These are phyloP conservation scores for Neomonachus schauinslandi DNA, from an alignment of 2,113 vertebrate species.

Conservation along the genomic window DNA sequence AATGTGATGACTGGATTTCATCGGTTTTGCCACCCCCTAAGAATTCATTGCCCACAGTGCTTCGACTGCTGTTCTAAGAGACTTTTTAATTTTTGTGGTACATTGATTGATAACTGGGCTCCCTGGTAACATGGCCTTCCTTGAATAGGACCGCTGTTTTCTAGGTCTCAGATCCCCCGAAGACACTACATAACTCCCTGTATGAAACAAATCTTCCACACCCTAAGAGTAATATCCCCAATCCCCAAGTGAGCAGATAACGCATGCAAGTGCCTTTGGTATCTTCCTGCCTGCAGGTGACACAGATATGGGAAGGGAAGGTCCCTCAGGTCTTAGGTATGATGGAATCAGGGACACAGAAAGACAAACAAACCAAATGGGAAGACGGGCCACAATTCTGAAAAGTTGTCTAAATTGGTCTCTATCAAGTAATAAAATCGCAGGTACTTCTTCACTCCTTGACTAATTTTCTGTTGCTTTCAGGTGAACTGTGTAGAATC, in stretches of 20 bases:
- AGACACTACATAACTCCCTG: constrained; percentile 79
- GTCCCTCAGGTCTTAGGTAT: constrained; percentile 13
- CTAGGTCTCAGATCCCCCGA: constrained; percentile 81
- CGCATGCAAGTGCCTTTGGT: constrained; percentile 34
- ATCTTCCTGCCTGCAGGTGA: constrained; percentile 60
- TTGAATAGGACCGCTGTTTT: constrained; percentile 81
- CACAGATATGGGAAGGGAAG: constrained; percentile 15
- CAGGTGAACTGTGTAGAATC: constrained; percentile 45
- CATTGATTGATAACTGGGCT: constrained; percentile 80
- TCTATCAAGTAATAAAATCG: constrained; percentile 38
- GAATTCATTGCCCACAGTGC: constrained; percentile 82
- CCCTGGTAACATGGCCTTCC: constrained; percentile 80
- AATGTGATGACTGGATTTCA: constrained; percentile 82
- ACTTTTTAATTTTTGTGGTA: constrained; percentile 81
- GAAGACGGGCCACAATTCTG: constrained; percentile 30
- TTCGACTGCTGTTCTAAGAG: constrained; percentile 80
- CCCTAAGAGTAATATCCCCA: constrained; percentile 72
- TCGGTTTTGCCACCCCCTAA: constrained; percentile 82
- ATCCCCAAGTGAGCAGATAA: constrained; percentile 40
- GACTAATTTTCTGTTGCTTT: constrained; percentile 63
- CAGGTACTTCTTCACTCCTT: constrained; percentile 38
- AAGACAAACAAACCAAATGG: constrained; percentile 13
- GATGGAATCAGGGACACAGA: constrained; percentile 21
- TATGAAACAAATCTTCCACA: constrained; percentile 79
- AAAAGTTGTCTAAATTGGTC: constrained; percentile 60